A percentile compares a stretch with the other conserved stretches of the same genome.
These are phyloP conservation scores for Caenorhabditis panamensis DNA, from an alignment of 2,888 invertebrate genomes.

Conservation along the genomic window DNA sequence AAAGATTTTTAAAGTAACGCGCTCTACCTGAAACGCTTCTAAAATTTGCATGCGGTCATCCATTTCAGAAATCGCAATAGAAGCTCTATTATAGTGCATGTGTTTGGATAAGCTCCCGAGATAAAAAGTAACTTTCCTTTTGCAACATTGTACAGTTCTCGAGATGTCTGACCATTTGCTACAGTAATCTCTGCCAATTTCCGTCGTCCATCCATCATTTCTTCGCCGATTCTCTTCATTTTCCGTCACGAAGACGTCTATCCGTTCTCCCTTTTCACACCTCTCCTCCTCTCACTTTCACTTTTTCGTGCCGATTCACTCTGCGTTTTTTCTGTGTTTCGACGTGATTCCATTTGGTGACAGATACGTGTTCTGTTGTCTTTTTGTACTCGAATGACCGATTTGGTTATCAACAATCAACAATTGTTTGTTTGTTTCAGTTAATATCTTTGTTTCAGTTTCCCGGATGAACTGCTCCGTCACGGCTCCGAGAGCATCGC, in stretches of 20 bases:
- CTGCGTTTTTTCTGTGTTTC: neutral
- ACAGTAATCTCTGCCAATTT: neutral
- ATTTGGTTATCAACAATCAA: neutral
- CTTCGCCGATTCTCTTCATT: neutral
- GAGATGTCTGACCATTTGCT: too few species aligned
- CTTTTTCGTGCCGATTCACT: neutral
- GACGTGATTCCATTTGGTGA: neutral
- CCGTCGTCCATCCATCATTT: neutral
- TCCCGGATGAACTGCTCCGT: constrained; percentile 56
- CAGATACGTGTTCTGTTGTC: neutral
- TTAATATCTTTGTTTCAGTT: too few species aligned
- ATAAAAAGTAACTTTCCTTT: too few species aligned
- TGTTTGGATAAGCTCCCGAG: too few species aligned
- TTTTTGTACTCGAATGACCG: neutral
- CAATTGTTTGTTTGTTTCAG: too few species aligned
- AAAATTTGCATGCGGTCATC: too few species aligned
- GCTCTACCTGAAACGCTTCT: too few species aligned
- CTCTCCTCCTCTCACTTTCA: constrained; percentile 20
- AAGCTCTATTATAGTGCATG: too few species aligned
- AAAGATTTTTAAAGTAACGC: too few species aligned
- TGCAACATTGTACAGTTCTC: too few species aligned
- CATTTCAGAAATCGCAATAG: too few species aligned
- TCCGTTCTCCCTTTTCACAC: constrained; percentile 23
- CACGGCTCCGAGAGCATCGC: constrained; percentile 39
- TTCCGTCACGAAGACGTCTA: neutral